phyloP scores from a whole-genome alignment of 2,113 vertebrate genomes.

The Tragelaphus imberbis region DNA sequence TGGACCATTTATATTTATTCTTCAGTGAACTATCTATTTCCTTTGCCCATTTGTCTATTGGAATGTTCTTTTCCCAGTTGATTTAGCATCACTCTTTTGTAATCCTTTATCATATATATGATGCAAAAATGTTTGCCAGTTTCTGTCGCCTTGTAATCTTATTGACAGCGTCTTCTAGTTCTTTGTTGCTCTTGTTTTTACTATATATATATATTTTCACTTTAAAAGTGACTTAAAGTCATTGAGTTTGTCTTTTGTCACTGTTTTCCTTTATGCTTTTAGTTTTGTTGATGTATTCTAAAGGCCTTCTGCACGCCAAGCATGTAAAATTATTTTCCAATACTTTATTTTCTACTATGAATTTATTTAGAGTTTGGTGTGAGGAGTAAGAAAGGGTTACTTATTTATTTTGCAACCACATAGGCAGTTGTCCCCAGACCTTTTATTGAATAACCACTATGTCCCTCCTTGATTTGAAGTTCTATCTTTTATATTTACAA shows the following conservation, averaged over 20 bases:
- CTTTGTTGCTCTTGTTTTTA: neutral
- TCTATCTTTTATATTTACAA: conserved; percentile 23
- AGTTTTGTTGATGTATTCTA: neutral
- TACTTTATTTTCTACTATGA: conserved; percentile 3
- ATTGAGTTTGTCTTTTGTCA: neutral
- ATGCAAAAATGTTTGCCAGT: neutral
- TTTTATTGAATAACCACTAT: neutral
- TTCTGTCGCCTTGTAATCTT: neutral
- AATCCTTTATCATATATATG: neutral
- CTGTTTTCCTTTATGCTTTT: neutral
- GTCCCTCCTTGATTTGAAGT: neutral
- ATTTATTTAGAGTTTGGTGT: neutral
- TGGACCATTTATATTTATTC: neutral
- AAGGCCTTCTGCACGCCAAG: neutral
- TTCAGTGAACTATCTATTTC: neutral
- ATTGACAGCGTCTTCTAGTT: neutral
- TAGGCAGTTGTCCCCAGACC: neutral
- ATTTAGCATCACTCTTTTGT: neutral
- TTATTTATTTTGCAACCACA: neutral
- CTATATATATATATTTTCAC: neutral
- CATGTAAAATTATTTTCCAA: neutral
- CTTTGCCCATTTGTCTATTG: neutral
- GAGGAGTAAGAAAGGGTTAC: neutral
- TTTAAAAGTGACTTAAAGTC: neutral
- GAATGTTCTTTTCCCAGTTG: neutral